Conservation (phyloP, 1,140 invertebrate species). For the Drosophila aff. region DNA sequence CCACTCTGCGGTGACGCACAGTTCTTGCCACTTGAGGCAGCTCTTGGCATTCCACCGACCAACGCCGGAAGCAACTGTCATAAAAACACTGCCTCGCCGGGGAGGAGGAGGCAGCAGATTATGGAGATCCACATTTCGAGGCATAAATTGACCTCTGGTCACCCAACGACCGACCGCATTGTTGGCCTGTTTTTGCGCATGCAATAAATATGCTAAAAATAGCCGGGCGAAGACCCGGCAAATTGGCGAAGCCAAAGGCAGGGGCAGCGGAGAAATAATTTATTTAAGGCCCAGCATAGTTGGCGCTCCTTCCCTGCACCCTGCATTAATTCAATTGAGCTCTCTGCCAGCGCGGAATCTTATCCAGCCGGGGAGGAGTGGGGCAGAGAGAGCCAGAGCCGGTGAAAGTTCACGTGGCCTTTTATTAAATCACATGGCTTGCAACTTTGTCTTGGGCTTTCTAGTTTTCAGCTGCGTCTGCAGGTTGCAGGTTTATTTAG, state of each 20-base stretch:
- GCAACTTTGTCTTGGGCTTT: slow-evolving; percentile 47
- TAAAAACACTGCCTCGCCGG: slow-evolving; percentile 36
- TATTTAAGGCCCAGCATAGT: slow-evolving; percentile 56
- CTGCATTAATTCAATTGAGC: slow-evolving; percentile 66
- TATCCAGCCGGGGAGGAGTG: slow-evolving; percentile 3
- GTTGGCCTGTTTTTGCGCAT: slow-evolving; percentile 52
- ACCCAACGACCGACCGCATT: slow-evolving; percentile 59
- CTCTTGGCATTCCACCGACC: slow-evolving; percentile 22
- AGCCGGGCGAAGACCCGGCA: slow-evolving; percentile 48
- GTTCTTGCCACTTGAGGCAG: slow-evolving; percentile 33
- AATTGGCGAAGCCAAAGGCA: slow-evolving; percentile 47
- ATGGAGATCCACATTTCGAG: slow-evolving; percentile 32
- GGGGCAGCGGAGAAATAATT: slow-evolving; percentile 33
- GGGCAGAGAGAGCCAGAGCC: background rate
- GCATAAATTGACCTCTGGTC: slow-evolving; percentile 75
- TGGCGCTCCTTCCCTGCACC: slow-evolving; percentile 10
- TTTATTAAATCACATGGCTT: slow-evolving; percentile 73
- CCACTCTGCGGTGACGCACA: slow-evolving; percentile 11
- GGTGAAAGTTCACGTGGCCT: slow-evolving; percentile 72
- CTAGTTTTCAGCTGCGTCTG: slow-evolving; percentile 27
- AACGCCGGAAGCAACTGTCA: slow-evolving; percentile 71
- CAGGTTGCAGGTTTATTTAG: slow-evolving; percentile 57
- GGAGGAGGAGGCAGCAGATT: slow-evolving; percentile 12
- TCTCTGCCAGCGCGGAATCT: slow-evolving; percentile 22
- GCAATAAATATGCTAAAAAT: slow-evolving; percentile 80